phyloP scores from a whole-genome alignment of 2,888 invertebrate genomes.

The Liodrosophila aerea region DNA sequence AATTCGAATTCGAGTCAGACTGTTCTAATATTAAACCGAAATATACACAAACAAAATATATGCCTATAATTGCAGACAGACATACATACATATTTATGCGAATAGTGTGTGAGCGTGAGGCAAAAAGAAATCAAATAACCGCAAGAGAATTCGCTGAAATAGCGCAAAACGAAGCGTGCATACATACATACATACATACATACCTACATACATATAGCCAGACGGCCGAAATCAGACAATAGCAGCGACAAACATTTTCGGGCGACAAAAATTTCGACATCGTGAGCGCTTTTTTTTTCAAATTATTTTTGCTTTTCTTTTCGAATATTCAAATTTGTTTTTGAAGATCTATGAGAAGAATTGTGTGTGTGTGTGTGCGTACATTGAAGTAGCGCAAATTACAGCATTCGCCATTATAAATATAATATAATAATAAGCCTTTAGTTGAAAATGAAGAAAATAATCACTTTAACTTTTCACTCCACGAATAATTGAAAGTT shows the following conservation, averaged over 20 bases:
- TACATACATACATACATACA: neutral
- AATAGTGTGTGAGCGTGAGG: constrained; percentile 13
- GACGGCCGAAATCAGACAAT: constrained; percentile 47
- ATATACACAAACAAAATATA: too few species aligned
- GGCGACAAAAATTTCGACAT: constrained; percentile 53
- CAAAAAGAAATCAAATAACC: constrained; percentile 10
- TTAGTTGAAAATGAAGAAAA: too few species aligned
- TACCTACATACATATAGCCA: constrained; percentile 9
- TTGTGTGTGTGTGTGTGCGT: constrained; percentile 7
- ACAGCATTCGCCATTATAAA: constrained; percentile 1
- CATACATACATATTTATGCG: constrained; percentile 7
- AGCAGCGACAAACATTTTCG: constrained; percentile 45
- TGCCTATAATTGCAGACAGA: constrained; percentile 9
- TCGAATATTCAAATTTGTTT: constrained; percentile 5
- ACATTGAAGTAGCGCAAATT: neutral
- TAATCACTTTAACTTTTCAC: too few species aligned
- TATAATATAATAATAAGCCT: neutral
- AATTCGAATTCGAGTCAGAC: too few species aligned
- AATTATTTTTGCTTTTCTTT: constrained; percentile 12
- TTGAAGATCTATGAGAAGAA: constrained; percentile 3
- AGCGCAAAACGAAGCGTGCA: constrained; percentile 38
- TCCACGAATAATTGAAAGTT: too few species aligned
- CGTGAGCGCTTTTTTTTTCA: constrained; percentile 22
- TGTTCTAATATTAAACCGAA: too few species aligned
- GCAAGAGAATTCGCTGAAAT: constrained; percentile 51